Percentiles rank a stretch among this genome's conserved stretches.
Evolutionary conservation across 1,140 invertebrate genomes (phyloP).

Genomic region (Aphidius gifuensis): DNA sequence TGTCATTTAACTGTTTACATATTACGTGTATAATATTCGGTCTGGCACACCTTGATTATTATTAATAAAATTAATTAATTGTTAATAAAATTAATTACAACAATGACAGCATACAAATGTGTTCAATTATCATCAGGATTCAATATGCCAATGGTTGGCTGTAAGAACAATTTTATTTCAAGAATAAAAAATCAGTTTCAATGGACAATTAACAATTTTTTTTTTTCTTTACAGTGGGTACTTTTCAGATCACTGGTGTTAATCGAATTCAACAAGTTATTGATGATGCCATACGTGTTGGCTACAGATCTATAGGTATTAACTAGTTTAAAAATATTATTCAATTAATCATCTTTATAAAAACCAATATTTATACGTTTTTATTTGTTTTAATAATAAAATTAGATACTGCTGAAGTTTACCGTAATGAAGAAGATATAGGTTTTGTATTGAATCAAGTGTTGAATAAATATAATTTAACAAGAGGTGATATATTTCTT

Average conservation of each 20-base stretch:
- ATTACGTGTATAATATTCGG: too few relatives aligned
- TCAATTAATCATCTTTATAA: background rate
- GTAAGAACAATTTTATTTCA: slow-evolving; percentile 1
- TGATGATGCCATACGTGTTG: slow-evolving; percentile 55
- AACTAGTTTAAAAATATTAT: background rate
- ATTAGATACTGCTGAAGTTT: slow-evolving; percentile 73
- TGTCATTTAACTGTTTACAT: too few relatives aligned
- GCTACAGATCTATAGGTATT: slow-evolving; percentile 62
- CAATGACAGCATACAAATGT: slow-evolving; percentile 16
- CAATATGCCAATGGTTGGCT: slow-evolving; percentile 21
- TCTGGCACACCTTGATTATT: too few relatives aligned
- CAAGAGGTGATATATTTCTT: slow-evolving; percentile 72
- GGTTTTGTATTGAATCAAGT: slow-evolving; percentile 61
- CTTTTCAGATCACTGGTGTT: slow-evolving; percentile 51
- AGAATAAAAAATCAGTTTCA: background rate
- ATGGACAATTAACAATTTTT: background rate
- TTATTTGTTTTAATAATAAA: slow-evolving; percentile 2
- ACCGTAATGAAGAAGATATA: slow-evolving; percentile 71
- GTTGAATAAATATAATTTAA: slow-evolving; percentile 62
- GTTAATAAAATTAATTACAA: slow-evolving; percentile 5
- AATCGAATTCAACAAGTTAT: slow-evolving; percentile 51
- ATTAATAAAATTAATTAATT: too few relatives aligned
- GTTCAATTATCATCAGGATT: slow-evolving; percentile 20
- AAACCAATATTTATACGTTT: background rate
- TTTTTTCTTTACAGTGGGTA: slow-evolving; percentile 54